Base-by-base conservation (phyloP, 1,140 invertebrate species). In the Phymorhynchus buccinoides region DNA sequence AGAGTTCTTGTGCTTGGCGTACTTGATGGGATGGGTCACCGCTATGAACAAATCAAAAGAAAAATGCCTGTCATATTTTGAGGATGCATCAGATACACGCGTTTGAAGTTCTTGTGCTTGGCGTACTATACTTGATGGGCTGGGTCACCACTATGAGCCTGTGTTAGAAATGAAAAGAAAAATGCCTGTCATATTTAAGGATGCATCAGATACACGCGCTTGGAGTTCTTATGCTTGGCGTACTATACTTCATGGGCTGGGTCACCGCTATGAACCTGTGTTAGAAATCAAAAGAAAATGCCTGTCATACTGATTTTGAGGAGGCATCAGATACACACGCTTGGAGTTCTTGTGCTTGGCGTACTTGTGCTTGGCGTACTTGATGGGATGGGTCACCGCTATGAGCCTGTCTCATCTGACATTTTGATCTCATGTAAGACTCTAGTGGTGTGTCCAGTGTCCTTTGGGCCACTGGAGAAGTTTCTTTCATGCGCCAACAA, bases 11-110 rank as follows among this genome's bases (percentile, higher is more conserved):
- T 99, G 98, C 92, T 99, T 98, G 77, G 98, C 97, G 95, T 99
- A 99, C 94, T 99, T 99, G 92, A 99, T 99, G 89, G 99, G 99
- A 93, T 98, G 97, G 39, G 98, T 99, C 83, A 99, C 98, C 83
- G 99, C 99, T 90, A 99, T 99, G 94, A 98, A 99, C 95, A 98
- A 99, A 95, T n/a, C n/a, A n/a, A n/a, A n/a, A n/a, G n/a, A n/a
- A n/a, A n/a, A n/a, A n/a, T n/a, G n/a, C n/a, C n/a, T n/a, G n/a
- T n/a, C n/a, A n/a, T n/a, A n/a, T n/a, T n/a, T n/a, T n/a, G n/a
- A n/a, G n/a, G n/a, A 90, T 99, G 98, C 88, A 97, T 99, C 91
- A 98, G 93, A 95, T 97, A 97, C 56, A 99, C 98, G 86, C 99
- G 95, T 85, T 96, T 95, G 93, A 97, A 98, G 95, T 98, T 99